Evolutionary conservation across 2,797 vertebrate species (phyloP).

Genomic region (Urosaurus nigricauda): DNA sequence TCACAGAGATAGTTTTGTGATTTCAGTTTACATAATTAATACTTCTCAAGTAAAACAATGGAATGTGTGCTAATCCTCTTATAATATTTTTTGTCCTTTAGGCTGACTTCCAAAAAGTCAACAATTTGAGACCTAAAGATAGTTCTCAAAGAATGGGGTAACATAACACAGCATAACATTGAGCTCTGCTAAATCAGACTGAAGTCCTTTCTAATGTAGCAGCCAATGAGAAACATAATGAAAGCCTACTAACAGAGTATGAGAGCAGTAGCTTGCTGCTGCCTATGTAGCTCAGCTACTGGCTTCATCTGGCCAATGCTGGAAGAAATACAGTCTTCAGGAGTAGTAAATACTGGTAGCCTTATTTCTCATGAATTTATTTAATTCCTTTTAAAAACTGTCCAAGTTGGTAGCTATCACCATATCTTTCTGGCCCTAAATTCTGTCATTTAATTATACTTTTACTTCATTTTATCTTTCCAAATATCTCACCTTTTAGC

Average conservation of each 20-base stretch:
- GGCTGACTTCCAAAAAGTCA: neutral
- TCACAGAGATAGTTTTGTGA: neutral
- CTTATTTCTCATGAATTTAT: neutral
- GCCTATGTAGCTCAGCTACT: neutral
- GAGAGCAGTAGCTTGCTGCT: neutral
- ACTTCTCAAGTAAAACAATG: constrained; percentile 11
- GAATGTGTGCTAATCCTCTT: neutral
- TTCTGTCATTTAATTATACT: neutral
- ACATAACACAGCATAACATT: neutral
- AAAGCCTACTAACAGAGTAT: neutral
- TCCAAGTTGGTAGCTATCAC: neutral
- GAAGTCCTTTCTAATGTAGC: neutral
- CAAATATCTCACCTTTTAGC: neutral
- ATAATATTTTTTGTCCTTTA: neutral
- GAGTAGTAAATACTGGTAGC: neutral
- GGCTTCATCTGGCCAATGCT: neutral
- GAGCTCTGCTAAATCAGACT: neutral
- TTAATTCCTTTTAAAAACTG: neutral
- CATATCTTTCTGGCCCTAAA: neutral
- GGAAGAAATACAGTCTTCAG: neutral
- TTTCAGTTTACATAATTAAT: constrained; percentile 15
- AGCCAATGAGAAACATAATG: neutral
- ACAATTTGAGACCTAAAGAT: neutral
- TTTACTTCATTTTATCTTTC: neutral
- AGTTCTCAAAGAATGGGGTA: neutral